phyloP scores from a whole-genome alignment of 2,113 vertebrate species.

The Tautogolabrus adspersus region DNA sequence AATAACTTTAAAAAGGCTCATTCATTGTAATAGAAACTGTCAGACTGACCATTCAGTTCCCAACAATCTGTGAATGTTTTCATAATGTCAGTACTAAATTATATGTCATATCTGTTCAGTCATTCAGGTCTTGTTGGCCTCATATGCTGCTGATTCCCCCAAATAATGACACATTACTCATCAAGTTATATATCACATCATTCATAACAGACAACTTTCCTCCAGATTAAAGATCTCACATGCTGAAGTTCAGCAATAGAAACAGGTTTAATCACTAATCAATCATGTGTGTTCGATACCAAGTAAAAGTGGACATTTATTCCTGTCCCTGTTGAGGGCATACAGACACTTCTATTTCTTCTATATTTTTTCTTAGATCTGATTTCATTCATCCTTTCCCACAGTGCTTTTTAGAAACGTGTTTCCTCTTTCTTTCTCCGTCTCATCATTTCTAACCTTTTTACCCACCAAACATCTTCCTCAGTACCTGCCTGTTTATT shows the following conservation, averaged over 20 bases:
- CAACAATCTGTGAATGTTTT: no score
- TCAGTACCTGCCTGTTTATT: slow-evolving; percentile 26
- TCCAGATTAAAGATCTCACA: neutral
- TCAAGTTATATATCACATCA: no score
- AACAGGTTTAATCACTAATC: neutral
- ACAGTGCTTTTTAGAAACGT: neutral
- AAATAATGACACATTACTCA: no score
- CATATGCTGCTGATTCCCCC: no score
- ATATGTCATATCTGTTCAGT: no score
- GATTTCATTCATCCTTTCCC: neutral
- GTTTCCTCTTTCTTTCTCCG: slow-evolving; percentile 2
- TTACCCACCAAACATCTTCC: slow-evolving; percentile 27
- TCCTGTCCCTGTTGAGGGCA: neutral
- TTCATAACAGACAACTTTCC: neutral
- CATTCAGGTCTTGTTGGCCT: no score
- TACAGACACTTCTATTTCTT: no score
- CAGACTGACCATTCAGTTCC: no score
- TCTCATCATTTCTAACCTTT: slow-evolving; percentile 14
- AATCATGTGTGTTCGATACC: no score
- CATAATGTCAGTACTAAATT: no score
- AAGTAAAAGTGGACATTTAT: neutral
- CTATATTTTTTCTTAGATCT: neutral
- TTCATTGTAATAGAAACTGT: no score
- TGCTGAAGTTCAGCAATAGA: slow-evolving; percentile 7
- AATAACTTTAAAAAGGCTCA: no score